Evolutionary conservation across 2,888 invertebrate genomes (phyloP), one percentile per base, ranked within the genome.

Genomic region (Glyphotaelius pellucidus): DNA sequence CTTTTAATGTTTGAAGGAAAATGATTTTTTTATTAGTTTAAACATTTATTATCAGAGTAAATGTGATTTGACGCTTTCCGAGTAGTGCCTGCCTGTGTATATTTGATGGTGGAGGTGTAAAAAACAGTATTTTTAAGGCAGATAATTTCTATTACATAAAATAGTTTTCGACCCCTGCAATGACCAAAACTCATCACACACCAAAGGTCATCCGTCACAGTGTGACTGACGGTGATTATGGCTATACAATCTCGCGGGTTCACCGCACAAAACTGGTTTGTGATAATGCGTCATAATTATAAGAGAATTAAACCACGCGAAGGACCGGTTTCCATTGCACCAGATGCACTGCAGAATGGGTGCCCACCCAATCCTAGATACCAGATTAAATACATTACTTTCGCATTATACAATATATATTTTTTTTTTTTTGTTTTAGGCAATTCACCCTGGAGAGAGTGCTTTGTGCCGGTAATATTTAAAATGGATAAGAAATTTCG

Each of bases 221-320:
- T 84, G 90, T 84, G 47, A 84, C 32, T 84, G 47, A 25, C 84
- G 32, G 90, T 90, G 90, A 90, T 90, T 90, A 90, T 67, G 32
- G 90, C 84, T n/a, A 84, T 52, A 52, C 84, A 90, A 84, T 32
- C 79, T 67, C 79, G 31, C 32, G 32, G 84, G 84, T 52, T 81
- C 90, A 84, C 67, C 90, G 84, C 84, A 67, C 32, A 30, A n/a
- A 83, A 90, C 90, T 90, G 90, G 90, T 90, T 90, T 31, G 81
- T 47, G 80, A 90, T 85, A 90, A 90, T 87, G 89, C 52, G 89
- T 91, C 89, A 89, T 91, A 89, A 91, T 91, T 89, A 91, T 84
- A 84, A 91, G 67, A 84, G 91, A 89, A 91, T 91, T 91, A 84
- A 84, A 80, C 91, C 31, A 52, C 35, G 25, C n/a, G 30, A 38